A percentile compares a stretch with the other conserved stretches of the same genome.
These are phyloP conservation scores for Ciona savignyi DNA, from an alignment of 23 tunicate species.

Conservation along the genomic window DNA sequence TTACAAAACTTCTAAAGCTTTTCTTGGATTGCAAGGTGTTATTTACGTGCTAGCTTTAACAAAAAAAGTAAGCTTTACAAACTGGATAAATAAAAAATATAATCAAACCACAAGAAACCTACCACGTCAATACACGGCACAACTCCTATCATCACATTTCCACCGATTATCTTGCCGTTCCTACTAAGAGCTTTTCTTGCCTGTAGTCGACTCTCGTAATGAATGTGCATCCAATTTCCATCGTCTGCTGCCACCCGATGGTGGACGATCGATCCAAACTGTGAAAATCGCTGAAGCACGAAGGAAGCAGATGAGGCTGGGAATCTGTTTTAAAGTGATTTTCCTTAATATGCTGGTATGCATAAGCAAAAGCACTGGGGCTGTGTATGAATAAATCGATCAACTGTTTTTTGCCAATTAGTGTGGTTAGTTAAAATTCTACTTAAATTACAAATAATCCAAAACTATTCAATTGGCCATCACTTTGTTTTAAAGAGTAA, in stretches of 20 bases:
- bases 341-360: too few species aligned
- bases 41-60: too few species aligned
- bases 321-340: too few species aligned
- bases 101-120: neutral
- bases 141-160: slow-evolving; percentile 90
- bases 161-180: slow-evolving; percentile 81
- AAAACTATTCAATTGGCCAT: too few species aligned
- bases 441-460: too few species aligned
- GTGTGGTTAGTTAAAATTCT: too few species aligned
- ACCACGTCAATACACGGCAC: slow-evolving; percentile 75
- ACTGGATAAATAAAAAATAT: neutral
- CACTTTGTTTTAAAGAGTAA: too few species aligned
- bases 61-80: neutral
- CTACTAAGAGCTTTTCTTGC: slow-evolving; percentile 85
- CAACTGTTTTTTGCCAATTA: too few species aligned
- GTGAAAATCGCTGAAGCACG: slow-evolving; percentile 72
- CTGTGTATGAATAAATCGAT: too few species aligned
- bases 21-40: too few species aligned
- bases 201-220: slow-evolving; percentile 73
- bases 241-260: slow-evolving; percentile 54
- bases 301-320: slow-evolving; percentile 60
- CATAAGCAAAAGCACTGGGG: too few species aligned
- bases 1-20: too few species aligned
- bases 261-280: slow-evolving; percentile 50
- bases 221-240: slow-evolving; percentile 86